phyloP scores from a whole-genome alignment of 2,797 vertebrate genomes.

The Fratercula arctica region DNA sequence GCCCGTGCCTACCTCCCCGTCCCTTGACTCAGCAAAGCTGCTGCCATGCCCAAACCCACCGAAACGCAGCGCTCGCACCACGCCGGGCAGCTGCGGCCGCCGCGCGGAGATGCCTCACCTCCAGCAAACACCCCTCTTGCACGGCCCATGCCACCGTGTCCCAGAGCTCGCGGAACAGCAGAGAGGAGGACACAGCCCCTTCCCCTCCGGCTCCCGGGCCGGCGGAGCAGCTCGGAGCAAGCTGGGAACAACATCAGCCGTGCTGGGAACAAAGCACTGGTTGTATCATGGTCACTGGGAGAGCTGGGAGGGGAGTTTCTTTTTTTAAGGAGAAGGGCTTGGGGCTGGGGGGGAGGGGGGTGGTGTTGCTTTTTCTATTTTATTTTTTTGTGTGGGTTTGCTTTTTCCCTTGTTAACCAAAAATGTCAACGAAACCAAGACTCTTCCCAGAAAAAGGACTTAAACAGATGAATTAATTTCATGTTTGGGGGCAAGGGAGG shows the following conservation, averaged over 20 bases:
- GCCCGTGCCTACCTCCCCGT: neutral
- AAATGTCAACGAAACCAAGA: conserved; percentile 12
- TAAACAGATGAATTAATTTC: neutral
- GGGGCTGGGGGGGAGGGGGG: neutral
- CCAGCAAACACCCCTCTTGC: neutral
- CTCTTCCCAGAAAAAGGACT: conserved; percentile 36
- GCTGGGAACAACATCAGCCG: neutral
- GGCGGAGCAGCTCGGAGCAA: neutral
- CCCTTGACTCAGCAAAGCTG: accelerated
- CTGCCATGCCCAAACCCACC: neutral
- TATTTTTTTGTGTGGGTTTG: neutral
- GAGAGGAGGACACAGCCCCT: neutral
- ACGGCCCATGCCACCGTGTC: accelerated
- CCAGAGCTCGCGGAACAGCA: neutral
- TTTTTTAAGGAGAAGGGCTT: neutral
- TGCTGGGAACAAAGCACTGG: conserved; percentile 25
- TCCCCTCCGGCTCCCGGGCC: neutral
- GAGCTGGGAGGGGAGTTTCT: neutral
- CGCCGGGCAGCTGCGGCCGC: neutral
- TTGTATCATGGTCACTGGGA: neutral
- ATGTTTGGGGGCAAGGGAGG: neutral
- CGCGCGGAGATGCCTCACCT: neutral
- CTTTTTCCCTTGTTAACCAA: neutral
- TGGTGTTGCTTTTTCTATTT: neutral
- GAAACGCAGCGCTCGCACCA: accelerated